These are phyloP conservation scores for Quadroppia sp. DNA, from an alignment of 2,888 invertebrate genomes.

Conservation along the genomic window DNA sequence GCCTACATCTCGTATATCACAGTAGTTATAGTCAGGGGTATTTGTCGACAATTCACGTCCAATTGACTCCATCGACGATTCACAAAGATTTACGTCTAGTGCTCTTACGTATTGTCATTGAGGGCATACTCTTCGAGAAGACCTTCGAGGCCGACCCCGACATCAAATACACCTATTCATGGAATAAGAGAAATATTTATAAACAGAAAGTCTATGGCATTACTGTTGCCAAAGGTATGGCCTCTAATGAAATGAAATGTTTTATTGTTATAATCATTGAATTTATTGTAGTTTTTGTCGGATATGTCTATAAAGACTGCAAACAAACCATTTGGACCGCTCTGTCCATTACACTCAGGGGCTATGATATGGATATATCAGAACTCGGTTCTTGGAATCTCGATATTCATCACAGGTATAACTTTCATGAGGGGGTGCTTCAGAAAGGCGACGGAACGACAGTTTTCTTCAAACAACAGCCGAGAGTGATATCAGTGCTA, in stretches of 20 bases:
- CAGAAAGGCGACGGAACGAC: slow-evolving; percentile 97
- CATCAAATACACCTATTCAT: slow-evolving; percentile 93
- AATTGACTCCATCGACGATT: slow-evolving; percentile 70
- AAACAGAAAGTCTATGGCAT: slow-evolving; percentile 94
- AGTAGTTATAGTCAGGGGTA: slow-evolving; percentile 91
- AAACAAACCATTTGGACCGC: slow-evolving; percentile 92
- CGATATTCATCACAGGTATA: slow-evolving; percentile 96
- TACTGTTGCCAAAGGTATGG: slow-evolving; percentile 72
- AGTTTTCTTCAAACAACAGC: slow-evolving; percentile 72
- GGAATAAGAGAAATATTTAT: slow-evolving; percentile 95
- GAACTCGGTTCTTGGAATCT: slow-evolving; percentile 97
- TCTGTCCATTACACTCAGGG: slow-evolving; percentile 80
- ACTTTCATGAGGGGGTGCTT: slow-evolving; percentile 94
- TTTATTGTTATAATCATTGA: background rate
- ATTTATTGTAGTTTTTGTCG: slow-evolving; percentile 60
- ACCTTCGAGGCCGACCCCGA: slow-evolving; percentile 93
- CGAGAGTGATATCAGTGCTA: slow-evolving; percentile 67
- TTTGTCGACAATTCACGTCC: slow-evolving; percentile 83
- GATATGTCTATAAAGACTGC: slow-evolving; percentile 91
- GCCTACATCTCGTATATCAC: slow-evolving; percentile 91
- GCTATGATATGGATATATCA: slow-evolving; percentile 93
- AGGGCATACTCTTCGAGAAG: slow-evolving; percentile 88
- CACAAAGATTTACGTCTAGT: slow-evolving; percentile 78
- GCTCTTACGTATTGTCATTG: slow-evolving; percentile 84
- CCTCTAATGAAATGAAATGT: background rate